These are phyloP conservation scores for Acanthornis magna DNA, from an alignment of 2,797 vertebrate genomes.

Conservation along the genomic window DNA sequence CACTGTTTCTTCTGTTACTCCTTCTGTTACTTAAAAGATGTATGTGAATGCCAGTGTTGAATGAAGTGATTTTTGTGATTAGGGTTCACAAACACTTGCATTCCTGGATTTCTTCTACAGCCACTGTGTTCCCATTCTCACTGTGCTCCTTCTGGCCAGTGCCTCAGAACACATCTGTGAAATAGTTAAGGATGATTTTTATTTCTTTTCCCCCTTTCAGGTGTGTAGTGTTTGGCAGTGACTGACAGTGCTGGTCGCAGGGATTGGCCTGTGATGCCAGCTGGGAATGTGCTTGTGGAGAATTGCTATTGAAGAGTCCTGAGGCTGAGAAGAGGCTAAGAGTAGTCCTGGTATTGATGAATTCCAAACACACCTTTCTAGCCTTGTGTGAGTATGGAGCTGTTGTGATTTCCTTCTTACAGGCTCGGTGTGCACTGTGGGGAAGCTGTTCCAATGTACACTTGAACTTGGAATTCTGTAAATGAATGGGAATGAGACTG, in stretches of 20 bases:
- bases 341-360: constrained; percentile 95
- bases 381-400: constrained; percentile 91
- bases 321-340: constrained; percentile 72
- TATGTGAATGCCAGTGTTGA: background rate
- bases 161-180: constrained; percentile 87
- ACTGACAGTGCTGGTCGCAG: background rate
- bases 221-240: background rate
- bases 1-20: background rate
- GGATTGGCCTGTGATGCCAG: background rate
- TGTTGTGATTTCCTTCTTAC: background rate
- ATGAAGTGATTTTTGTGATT: background rate
- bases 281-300: background rate
- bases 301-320: background rate
- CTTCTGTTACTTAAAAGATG: background rate
- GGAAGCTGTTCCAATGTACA: background rate
- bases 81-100: background rate
- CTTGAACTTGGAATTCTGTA: background rate
- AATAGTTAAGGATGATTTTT: constrained; percentile 77
- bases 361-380: constrained; percentile 96
- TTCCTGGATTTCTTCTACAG: constrained; percentile 88
- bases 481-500: background rate
- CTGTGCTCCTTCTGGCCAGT: constrained; percentile 91
- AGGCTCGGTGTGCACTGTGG: background rate
- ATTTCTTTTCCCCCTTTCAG: no score
- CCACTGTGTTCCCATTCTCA: constrained; percentile 97